phyloP scores from a whole-genome alignment of 2,113 vertebrate species.

The Melanostigma gelatinosum region DNA sequence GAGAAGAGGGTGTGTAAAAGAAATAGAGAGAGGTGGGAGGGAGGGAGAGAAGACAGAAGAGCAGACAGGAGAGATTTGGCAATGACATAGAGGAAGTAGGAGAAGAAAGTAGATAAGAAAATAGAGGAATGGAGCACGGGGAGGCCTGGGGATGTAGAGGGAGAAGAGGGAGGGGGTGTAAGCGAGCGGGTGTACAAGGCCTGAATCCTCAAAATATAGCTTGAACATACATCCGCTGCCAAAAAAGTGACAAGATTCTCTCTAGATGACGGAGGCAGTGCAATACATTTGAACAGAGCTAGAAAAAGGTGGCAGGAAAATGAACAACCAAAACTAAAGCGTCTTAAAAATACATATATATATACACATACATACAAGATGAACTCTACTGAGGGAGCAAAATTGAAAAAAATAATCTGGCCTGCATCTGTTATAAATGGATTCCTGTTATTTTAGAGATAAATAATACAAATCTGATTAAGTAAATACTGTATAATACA shows the following conservation, averaged over 20 bases:
- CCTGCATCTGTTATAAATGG: conserved; percentile 28
- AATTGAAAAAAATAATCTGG: conserved; percentile 2
- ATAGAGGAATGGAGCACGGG: conserved; percentile 77
- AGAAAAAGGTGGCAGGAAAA: conserved; percentile 75
- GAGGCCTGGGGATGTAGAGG: conserved; percentile 74
- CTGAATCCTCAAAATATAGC: conserved; percentile 77
- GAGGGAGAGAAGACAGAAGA: conserved; percentile 66
- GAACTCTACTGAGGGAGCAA: conserved; percentile 18
- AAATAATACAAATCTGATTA: conserved; percentile 65
- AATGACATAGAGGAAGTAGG: conserved; percentile 79
- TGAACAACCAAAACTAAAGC: conserved; percentile 69
- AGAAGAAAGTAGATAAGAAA: conserved; percentile 83
- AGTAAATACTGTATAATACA: conserved; percentile 57
- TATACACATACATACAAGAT: conserved; percentile 16
- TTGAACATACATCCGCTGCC: conserved; percentile 69
- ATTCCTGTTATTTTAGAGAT: conserved; percentile 48
- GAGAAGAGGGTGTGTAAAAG: conserved; percentile 70
- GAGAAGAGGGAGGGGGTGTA: conserved; percentile 49
- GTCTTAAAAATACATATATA: conserved; percentile 17
- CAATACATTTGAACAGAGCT: conserved; percentile 76
- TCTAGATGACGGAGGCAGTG: conserved; percentile 65
- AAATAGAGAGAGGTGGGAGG: conserved; percentile 68
- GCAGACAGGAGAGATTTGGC: conserved; percentile 77
- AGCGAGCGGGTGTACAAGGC: conserved; percentile 69
- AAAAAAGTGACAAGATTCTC: conserved; percentile 76